Evolutionary conservation across 2,888 invertebrate genomes (phyloP), one percentile per base, ranked within the genome.

Genomic region (Tuta absoluta): DNA sequence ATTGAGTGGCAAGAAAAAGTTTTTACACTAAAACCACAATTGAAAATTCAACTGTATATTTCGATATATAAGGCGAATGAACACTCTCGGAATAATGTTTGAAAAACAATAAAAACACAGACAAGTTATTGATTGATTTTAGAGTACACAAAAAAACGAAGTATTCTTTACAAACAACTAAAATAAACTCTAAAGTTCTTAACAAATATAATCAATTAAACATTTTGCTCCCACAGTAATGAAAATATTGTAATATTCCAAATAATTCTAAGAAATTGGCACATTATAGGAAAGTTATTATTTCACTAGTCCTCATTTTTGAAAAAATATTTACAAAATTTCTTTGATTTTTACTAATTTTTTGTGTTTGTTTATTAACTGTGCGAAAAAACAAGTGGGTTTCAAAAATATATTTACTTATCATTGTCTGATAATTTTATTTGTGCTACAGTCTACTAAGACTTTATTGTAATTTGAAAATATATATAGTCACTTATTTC

Each of bases 111-210:
- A 28, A 28, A 5, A 28, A 28, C 28, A 28, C 28, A 28, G 3
- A 14, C 3, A 12, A 41, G 1, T 14, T 19, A 48, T 19, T 19
- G 48, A 8, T 48, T 19, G 0, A 7, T 48, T 19, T 28, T 48
- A 4, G n/a, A 19, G 19, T 7, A 19, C 3, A 49, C 1, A 53
- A 23, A 14, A 14, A 53, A 14, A 12, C 5, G 4, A 23, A 53
- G 14, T 23, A 23, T 14, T 24, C 14, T 21, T 23, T 23, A 53
- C 14, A 62, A 67, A 68, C 71, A 76, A 74, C 73, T 56, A 72
- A 75, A 76, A 79, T 80, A 82, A 76, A 81, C 77, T 81, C 74
- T 80, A 70, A 75, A 79, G 70, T 72, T 67, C 70, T 75, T 74
- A 81, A 80, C 78, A 77, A 76, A 76, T 71, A 73, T 68, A 69